Percentiles rank a stretch among this genome's conserved stretches.
These are phyloP conservation scores for Artibeus jamaicensis DNA, from an alignment of 2,797 vertebrate genomes.

Conservation along the genomic window DNA sequence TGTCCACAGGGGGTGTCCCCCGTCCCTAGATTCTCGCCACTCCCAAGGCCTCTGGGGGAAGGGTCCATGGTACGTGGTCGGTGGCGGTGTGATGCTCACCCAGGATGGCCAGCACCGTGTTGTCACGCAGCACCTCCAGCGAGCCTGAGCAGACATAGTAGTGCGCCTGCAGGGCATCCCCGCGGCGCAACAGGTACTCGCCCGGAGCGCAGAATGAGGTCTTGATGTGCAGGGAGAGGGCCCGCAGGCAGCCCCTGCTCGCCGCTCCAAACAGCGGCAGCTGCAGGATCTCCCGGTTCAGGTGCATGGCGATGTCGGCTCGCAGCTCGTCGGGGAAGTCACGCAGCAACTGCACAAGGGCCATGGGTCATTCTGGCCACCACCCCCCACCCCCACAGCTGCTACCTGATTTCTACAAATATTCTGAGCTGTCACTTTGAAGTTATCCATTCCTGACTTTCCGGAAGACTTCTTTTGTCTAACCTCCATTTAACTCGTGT, in stretches of 20 bases:
- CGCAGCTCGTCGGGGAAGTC: conserved; percentile 97
- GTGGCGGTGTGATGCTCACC: conserved; percentile 83
- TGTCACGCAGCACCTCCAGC: conserved; percentile 94
- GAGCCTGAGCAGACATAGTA: conserved; percentile 97
- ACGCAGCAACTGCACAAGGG: conserved; percentile 88
- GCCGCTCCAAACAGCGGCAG: conserved; percentile 93
- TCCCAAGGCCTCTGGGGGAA: background rate
- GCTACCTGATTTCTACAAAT: background rate
- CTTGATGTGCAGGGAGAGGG: conserved; percentile 96
- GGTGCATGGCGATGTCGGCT: conserved; percentile 95
- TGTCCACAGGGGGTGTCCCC: background rate
- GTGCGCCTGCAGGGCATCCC: conserved; percentile 94
- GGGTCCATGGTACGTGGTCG: background rate
- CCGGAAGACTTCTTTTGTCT: background rate
- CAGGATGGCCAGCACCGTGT: conserved; percentile 94
- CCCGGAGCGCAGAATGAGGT: conserved; percentile 96
- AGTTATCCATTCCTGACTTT: background rate
- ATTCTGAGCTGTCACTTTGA: background rate
- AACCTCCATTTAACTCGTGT: background rate
- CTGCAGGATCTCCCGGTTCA: conserved; percentile 98
- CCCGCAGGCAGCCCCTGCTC: conserved; percentile 94
- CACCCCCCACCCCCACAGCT: background rate
- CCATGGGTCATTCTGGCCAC: conserved; percentile 52
- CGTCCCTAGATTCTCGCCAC: background rate
- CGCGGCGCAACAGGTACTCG: conserved; percentile 94